Percentiles rank a stretch among this genome's conserved stretches.
phyloP scores from a whole-genome alignment of 92 coral and sea anemone genomes.

The Phenganax stokvisi region DNA sequence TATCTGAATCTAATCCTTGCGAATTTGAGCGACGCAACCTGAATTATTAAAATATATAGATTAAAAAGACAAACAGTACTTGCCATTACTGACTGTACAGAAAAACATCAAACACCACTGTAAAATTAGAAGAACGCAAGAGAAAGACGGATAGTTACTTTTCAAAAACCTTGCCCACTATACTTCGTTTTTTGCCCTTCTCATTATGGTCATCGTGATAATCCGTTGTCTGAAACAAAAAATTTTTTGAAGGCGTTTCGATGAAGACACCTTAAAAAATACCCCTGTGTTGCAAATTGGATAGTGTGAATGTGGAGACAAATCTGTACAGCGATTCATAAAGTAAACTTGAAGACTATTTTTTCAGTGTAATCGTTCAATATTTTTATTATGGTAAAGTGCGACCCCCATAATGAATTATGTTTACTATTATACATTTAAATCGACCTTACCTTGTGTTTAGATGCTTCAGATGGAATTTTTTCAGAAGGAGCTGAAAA shows the following conservation, averaged over 20 bases:
- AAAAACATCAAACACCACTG: background rate
- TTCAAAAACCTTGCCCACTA: constrained; percentile 27
- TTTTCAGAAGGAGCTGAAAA: constrained; percentile 20
- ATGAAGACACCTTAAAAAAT: background rate
- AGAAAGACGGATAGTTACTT: constrained; percentile 9
- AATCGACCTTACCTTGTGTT: constrained; percentile 7
- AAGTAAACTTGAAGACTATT: too few species aligned
- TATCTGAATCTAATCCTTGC: constrained; percentile 28
- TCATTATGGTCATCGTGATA: constrained; percentile 8
- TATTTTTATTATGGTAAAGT: background rate
- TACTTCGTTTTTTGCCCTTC: constrained; percentile 12
- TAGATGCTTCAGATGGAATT: background rate
- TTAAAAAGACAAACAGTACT: background rate
- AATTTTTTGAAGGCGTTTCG: background rate
- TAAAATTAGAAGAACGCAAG: background rate
- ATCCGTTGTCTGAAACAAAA: background rate
- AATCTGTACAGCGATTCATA: background rate
- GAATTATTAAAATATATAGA: too few species aligned
- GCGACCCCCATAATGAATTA: too few species aligned
- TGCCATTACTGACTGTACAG: background rate
- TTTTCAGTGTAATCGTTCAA: background rate
- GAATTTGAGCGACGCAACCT: constrained; percentile 39
- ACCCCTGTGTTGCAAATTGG: background rate
- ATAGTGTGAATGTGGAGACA: background rate
- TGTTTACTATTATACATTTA: too few species aligned